Conservation (phyloP, 53 echinoderm and acorn worm genomes). For the Stichopus horrens region DNA sequence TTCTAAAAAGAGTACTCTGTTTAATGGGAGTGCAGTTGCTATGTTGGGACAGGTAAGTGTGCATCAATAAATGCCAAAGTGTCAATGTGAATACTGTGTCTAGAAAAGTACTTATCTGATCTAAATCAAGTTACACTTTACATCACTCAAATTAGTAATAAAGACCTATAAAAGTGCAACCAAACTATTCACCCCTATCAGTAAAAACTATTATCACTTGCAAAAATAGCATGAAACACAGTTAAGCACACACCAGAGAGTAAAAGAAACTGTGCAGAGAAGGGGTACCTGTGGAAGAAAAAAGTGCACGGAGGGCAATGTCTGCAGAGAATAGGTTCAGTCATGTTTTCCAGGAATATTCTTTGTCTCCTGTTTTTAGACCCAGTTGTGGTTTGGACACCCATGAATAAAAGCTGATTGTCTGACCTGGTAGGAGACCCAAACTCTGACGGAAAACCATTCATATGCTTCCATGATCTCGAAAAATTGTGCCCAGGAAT, state of each 20-base stretch:
- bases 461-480: conserved; percentile 22
- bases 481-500: not conserved
- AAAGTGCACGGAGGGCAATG: conserved; percentile 7
- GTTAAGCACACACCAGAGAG: not conserved
- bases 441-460: conserved; percentile 1
- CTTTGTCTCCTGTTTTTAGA: conserved; percentile 46
- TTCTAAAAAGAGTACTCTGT: no score
- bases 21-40: no score
- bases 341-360: conserved; percentile 19
- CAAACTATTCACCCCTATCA: not conserved
- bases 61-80: no score
- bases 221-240: not conserved
- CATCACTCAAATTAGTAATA: not conserved
- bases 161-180: not conserved
- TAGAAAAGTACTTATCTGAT: not conserved
- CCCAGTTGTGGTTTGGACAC: conserved; percentile 44
- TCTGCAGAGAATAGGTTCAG: conserved; percentile 20
- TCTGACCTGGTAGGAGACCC: conserved; percentile 19
- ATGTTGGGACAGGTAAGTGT: no score
- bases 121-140: conserved; percentile 1
- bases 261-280: not conserved
- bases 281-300: not conserved
- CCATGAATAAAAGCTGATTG: conserved; percentile 35
- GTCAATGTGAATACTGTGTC: no score
- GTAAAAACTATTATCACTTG: no score